Conservation (phyloP, 2,797 vertebrate species). For the Spheniscus humboldti region DNA sequence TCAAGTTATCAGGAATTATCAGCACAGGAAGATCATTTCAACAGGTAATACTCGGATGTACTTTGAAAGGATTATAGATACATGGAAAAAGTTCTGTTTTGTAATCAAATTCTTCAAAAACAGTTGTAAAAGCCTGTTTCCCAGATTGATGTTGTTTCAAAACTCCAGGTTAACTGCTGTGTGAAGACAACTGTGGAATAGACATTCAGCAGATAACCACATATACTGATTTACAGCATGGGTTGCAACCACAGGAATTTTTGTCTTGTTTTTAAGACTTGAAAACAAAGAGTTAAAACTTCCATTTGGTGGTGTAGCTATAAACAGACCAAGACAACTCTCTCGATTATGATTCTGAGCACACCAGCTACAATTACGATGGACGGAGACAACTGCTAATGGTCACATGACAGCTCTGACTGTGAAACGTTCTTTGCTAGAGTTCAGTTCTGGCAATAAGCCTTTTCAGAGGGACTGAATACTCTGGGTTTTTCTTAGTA, state of each 20-base stretch:
- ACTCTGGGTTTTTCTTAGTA: not conserved
- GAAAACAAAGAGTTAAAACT: not conserved
- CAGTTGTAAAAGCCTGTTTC: not conserved
- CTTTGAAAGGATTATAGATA: not conserved
- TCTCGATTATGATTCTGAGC: conserved; percentile 34
- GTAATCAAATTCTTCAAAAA: not conserved
- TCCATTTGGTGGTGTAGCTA: not conserved
- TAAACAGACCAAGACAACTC: not conserved
- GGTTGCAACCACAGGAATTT: not conserved
- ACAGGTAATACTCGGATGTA: not conserved
- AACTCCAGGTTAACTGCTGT: not conserved
- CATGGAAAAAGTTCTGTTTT: not conserved
- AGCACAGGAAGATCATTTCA: not conserved
- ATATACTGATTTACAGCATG: not conserved
- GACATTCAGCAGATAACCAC: not conserved
- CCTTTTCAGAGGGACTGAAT: not conserved
- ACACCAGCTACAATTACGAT: not conserved
- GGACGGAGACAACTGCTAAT: not conserved
- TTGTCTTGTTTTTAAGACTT: not conserved
- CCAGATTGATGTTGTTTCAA: not conserved
- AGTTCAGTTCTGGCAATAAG: not conserved
- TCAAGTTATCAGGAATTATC: not conserved
- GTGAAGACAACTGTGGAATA: not conserved
- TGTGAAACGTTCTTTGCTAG: not conserved
- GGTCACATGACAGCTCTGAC: not conserved